Evolutionary conservation across 2,888 invertebrate genomes (phyloP), one percentile per base, ranked within the genome.

Genomic region (Cephonodes hylas): DNA sequence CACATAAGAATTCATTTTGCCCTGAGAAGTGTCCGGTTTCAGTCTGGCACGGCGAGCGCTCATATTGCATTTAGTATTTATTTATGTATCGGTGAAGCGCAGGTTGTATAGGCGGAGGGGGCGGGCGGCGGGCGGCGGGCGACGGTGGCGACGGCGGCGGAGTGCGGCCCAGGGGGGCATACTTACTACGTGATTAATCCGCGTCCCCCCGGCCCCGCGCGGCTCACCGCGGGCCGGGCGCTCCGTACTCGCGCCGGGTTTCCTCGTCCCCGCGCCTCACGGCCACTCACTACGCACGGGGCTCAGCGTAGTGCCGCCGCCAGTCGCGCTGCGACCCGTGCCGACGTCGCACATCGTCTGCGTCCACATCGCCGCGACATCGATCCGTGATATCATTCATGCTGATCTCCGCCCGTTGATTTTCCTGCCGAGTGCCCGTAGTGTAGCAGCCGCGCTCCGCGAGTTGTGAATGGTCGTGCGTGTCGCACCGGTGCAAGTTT

Each of bases 131-230:
- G 73, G 73, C 69, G 79, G 70, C 73, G 73, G 76, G 13, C 71
- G 68, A 74, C 71, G 74, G 67, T 74, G 73, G 73, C 68, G 79
- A 69, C 74, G 77, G 76, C 78, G 76, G 77, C 70, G 78, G 76
- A 72, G 79, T 69, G 79, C 75, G 82, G 82, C 76, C 78, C 76
- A 71, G 84, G 85, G 85, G 88, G 89, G 88, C 84, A 89, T 89
- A 90, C 91, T 91, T 90, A 91, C 91, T 91, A 91, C 91, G 91
- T 91, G 91, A 91, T 91, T 91, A 91, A 91, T 90, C 89, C 90
- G 79, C 81, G 73, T 70, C 79, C 79, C 81, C 75, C 67, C 72
- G 70, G 69, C 72, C 72, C 74, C 65, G 63, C 72, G 76, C 79
- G 78, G 77, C 77, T 81, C 82, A 80, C 77, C 74, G 69, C 72